Conservation (phyloP, 2,113 vertebrate genomes). For the Phoenicopterus ruber region DNA sequence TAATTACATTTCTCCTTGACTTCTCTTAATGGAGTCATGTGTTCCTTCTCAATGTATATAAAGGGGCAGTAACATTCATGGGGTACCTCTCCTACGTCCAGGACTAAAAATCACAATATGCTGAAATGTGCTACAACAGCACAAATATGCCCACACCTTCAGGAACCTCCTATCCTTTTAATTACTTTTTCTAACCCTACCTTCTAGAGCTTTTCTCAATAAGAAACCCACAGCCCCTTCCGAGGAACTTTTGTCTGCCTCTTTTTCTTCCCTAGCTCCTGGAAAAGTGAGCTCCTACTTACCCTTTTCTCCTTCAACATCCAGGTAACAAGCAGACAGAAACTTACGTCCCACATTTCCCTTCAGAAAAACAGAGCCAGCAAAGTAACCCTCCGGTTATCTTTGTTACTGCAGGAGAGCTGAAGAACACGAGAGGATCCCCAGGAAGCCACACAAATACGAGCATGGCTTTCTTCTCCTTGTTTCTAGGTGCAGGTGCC, state of each 20-base stretch:
- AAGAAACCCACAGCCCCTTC: neutral
- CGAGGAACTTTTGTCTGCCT: neutral
- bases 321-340: neutral
- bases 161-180: neutral
- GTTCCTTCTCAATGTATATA: neutral
- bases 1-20: neutral
- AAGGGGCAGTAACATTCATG: fast-evolving
- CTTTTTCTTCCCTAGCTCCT: neutral
- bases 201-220: neutral
- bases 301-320: fast-evolving
- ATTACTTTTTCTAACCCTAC: neutral
- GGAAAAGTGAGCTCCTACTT: neutral
- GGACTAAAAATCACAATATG: neutral
- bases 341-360: fast-evolving
- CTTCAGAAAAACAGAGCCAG: neutral
- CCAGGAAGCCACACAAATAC: fast-evolving
- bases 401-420: fast-evolving
- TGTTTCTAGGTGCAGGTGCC: neutral
- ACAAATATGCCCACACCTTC: neutral
- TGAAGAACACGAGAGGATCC: fast-evolving
- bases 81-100: fast-evolving
- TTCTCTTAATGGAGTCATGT: neutral
- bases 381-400: neutral
- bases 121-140: neutral
- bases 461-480: fast-evolving